Percentiles rank a stretch among this genome's conserved stretches.
These are phyloP conservation scores for Diprion similis DNA, from an alignment of 1,140 invertebrate species.

Conservation along the genomic window DNA sequence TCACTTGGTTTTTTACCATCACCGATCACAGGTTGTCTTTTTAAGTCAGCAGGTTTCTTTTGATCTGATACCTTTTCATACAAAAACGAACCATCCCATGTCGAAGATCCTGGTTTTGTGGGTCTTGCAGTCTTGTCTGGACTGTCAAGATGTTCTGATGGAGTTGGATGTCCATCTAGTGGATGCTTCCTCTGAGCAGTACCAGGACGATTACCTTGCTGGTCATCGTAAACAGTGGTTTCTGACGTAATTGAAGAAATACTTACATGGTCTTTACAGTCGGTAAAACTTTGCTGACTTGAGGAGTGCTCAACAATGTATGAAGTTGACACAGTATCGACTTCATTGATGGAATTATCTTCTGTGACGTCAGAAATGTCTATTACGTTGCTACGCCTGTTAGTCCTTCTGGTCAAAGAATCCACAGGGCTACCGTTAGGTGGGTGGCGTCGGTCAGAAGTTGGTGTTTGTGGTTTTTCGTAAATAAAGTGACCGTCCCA, in stretches of 20 bases:
- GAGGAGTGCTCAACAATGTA: slow-evolving; percentile 51
- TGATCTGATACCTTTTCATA: background rate
- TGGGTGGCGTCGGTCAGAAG: slow-evolving; percentile 12
- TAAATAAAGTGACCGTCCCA: slow-evolving; percentile 63
- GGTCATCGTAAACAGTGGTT: background rate
- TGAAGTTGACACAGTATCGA: slow-evolving; percentile 41
- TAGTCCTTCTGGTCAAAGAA: background rate
- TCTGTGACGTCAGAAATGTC: slow-evolving; percentile 50
- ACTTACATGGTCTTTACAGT: slow-evolving; percentile 27
- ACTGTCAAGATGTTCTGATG: background rate
- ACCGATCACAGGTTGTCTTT: background rate
- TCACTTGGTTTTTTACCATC: background rate
- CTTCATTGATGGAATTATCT: slow-evolving; percentile 53
- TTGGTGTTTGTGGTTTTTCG: slow-evolving; percentile 45
- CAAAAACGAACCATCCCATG: background rate
- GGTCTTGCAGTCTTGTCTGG: background rate
- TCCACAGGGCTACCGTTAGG: background rate
- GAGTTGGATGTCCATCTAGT: background rate
- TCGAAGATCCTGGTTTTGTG: background rate
- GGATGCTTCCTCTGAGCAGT: background rate
- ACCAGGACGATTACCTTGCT: background rate
- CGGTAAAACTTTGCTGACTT: slow-evolving; percentile 39
- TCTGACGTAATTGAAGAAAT: slow-evolving; percentile 24
- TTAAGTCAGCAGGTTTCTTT: background rate
- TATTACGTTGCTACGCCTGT: slow-evolving; percentile 19